Evolutionary conservation across 2,113 vertebrate genomes (phyloP).

Genomic region (Forbesichthys agassizii): DNA sequence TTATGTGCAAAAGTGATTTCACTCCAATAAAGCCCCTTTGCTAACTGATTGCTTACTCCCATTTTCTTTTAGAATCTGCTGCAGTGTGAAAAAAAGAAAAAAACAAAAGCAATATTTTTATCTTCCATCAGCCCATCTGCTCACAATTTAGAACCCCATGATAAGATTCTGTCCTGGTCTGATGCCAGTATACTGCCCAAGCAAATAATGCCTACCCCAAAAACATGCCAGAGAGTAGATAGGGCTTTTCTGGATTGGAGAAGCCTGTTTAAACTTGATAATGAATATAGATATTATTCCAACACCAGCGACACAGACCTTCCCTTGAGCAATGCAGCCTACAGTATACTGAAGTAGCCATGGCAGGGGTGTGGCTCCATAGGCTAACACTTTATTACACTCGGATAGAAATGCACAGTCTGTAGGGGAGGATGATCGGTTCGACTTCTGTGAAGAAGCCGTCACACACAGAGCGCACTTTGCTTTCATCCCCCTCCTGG

Average conservation of each 20-base stretch:
- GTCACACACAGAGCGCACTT: neutral
- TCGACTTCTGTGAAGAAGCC: neutral
- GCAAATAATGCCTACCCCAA: neutral
- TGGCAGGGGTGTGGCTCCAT: neutral
- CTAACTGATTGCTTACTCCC: conserved; percentile 5
- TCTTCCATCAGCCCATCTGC: conserved; percentile 11
- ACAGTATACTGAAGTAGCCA: neutral
- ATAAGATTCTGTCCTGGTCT: conserved; percentile 10
- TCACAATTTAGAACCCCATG: conserved; percentile 8
- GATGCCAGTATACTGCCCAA: conserved; percentile 25
- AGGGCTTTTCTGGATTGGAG: neutral
- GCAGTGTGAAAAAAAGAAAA: neutral
- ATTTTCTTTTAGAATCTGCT: neutral
- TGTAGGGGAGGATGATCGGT: neutral
- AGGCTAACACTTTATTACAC: neutral
- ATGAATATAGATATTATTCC: conserved; percentile 11
- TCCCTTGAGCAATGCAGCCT: neutral
- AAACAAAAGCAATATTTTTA: conserved; percentile 9
- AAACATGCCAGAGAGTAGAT: neutral
- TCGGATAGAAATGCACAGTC: neutral
- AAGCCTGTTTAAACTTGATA: conserved; percentile 16
- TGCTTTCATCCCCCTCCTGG: neutral
- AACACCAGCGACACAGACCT: neutral
- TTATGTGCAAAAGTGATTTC: neutral
- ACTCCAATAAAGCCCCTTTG: conserved; percentile 5